Base-by-base conservation (phyloP, 2,113 vertebrate species). In the Herpailurus yagouaroundi region DNA sequence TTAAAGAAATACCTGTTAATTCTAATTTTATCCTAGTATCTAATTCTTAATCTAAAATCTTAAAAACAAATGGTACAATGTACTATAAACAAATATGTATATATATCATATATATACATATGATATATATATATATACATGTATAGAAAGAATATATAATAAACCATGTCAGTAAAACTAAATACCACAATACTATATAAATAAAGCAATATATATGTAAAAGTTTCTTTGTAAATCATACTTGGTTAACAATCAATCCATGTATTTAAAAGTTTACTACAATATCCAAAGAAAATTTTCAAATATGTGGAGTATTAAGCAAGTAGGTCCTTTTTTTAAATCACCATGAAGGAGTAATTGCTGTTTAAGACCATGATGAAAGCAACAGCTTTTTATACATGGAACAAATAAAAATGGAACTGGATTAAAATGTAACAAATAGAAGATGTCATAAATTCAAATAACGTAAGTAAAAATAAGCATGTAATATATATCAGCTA, bases 281-380 rank as follows among this genome's bases (percentile, higher is more conserved):
- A 80, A 90, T 76, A 87, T 95, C n/a, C 60, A 88, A 91, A 94
- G 64, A 76, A 93, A 85, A 69, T 36, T 14, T 74, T 94, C 21
- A 94, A 64, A 63, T 57, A 74, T 19, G 57, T 66, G 3, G 27
- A 71, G 33, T 69, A 77, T 45, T 77, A 73, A 89, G n/a, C n/a
- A 89, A 82, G 16, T 29, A 69, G 7, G 13, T 29, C 69, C 11
- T 83, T 90, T 90, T 90, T 80, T 36, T 21, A 25, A 97, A 63
- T 18, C 41, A 88, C 15, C 10, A 64, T 33, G 33, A 89, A 13
- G 19, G 50, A 86, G 1, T 76, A 57, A 89, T 23, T 91, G 38
- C 25, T 83, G 16, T 73, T 94, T 86, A 94, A 93, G 36, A 52
- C 15, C 14, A 63, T 73, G 55, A 83, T 38, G 4, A 38, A 81